phyloP scores from a whole-genome alignment of 2,888 invertebrate genomes.

The Deladenus siricidicola region DNA sequence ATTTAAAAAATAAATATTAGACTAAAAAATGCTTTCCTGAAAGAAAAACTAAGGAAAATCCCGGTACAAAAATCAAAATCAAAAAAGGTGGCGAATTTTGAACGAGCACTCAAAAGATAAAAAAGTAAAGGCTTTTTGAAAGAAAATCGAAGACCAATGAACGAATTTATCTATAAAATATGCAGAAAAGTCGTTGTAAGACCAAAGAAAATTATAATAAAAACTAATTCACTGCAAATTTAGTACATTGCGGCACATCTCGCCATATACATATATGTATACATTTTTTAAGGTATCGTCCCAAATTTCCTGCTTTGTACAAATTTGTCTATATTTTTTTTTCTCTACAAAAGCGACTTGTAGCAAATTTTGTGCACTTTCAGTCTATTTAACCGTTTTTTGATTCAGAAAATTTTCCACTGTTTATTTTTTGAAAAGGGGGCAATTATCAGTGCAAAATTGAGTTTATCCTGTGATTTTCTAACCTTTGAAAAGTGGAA shows the following conservation, averaged over 20 bases:
- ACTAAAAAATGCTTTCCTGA: background rate
- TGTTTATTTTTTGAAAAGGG: no score
- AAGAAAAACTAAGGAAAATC: constrained; percentile 6
- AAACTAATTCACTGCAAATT: background rate
- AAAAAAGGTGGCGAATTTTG: background rate
- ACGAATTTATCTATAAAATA: background rate
- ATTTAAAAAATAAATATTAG: background rate
- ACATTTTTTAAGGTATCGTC: background rate
- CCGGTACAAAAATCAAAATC: no score
- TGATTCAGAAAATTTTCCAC: no score
- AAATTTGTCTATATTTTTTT: no score
- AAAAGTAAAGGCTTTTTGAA: constrained; percentile 6
- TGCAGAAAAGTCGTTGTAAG: background rate
- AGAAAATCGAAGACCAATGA: constrained; percentile 23
- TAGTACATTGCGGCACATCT: no score
- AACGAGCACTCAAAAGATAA: background rate
- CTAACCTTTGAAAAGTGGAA: no score
- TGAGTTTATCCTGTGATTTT: no score
- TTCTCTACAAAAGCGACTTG: no score
- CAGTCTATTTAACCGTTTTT: no score
- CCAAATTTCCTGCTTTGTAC: background rate
- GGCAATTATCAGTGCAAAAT: no score
- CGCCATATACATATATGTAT: background rate
- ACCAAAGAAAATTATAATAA: constrained; percentile 2
- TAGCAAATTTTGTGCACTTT: no score